Evolutionary conservation across 2,113 vertebrate species (phyloP).

Genomic region (Dipodomys spectabilis): DNA sequence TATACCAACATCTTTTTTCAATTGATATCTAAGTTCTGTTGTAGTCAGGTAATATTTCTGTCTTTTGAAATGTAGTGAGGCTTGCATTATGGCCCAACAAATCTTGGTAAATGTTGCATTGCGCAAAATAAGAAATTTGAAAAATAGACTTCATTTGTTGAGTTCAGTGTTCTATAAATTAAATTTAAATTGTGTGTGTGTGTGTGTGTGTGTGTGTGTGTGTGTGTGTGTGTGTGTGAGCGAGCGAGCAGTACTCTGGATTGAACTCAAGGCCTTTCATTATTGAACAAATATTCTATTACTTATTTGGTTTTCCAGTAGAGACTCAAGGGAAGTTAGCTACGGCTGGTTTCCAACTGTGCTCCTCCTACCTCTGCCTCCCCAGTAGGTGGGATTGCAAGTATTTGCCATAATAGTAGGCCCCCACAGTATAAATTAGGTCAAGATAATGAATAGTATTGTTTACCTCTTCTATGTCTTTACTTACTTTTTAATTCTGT

Average conservation of each 20-base stretch:
- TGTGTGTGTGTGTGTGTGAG: too few relatives aligned
- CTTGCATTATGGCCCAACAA: not conserved
- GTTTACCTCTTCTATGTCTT: not conserved
- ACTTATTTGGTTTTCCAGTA: too few relatives aligned
- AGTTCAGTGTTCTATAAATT: not conserved
- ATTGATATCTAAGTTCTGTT: not conserved
- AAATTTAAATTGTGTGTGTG: too few relatives aligned
- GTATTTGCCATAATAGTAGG: too few relatives aligned
- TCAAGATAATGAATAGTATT: not conserved
- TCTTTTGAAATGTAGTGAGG: not conserved
- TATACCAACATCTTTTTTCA: not conserved
- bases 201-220: too few relatives aligned
- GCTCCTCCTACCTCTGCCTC: too few relatives aligned
- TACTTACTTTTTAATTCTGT: not conserved
- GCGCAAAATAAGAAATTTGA: not conserved
- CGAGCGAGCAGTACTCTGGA: too few relatives aligned
- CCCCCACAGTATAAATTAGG: not conserved
- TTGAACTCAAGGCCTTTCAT: too few relatives aligned
- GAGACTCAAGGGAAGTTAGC: too few relatives aligned
- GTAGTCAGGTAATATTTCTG: not conserved
- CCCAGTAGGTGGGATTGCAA: too few relatives aligned
- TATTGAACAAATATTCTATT: too few relatives aligned
- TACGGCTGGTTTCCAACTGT: too few relatives aligned
- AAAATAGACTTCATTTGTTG: not conserved
- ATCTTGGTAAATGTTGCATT: not conserved